Percentiles rank a stretch among this genome's conserved stretches.
Evolutionary conservation across 2,113 vertebrate genomes (phyloP).

Genomic region (Pavo muticus): DNA sequence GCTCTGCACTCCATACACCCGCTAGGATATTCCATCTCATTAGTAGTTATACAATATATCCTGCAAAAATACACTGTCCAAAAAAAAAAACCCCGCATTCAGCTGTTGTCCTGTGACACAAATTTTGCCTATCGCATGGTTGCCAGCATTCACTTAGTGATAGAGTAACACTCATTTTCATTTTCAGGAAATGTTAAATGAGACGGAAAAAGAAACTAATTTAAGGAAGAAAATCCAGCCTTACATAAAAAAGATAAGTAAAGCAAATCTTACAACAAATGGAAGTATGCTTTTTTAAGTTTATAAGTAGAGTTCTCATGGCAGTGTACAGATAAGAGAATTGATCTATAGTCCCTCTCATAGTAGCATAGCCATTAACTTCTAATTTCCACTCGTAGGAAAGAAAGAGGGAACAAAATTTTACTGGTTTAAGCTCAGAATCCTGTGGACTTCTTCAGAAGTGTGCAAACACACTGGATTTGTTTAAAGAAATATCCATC

Average conservation of each 20-base stretch:
- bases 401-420: not conserved
- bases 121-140: not conserved
- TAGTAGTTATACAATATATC: not conserved
- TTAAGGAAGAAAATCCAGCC: not conserved
- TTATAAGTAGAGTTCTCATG: not conserved
- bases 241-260: not conserved
- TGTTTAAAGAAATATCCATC: not conserved
- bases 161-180: not conserved
- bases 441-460: not conserved
- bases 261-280: not conserved
- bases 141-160: not conserved
- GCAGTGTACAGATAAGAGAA: not conserved
- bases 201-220: not conserved
- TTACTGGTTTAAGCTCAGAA: not conserved
- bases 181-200: not conserved
- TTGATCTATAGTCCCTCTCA: not conserved
- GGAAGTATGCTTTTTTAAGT: not conserved
- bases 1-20: not conserved
- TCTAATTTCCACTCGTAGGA: not conserved
- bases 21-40: not conserved
- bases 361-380: not conserved
- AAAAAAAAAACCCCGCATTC: not conserved
- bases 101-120: not conserved
- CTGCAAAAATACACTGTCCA: not conserved
- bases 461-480: not conserved